Conservation (phyloP, 1,140 invertebrate species). For the Drosophila lowei region DNA sequence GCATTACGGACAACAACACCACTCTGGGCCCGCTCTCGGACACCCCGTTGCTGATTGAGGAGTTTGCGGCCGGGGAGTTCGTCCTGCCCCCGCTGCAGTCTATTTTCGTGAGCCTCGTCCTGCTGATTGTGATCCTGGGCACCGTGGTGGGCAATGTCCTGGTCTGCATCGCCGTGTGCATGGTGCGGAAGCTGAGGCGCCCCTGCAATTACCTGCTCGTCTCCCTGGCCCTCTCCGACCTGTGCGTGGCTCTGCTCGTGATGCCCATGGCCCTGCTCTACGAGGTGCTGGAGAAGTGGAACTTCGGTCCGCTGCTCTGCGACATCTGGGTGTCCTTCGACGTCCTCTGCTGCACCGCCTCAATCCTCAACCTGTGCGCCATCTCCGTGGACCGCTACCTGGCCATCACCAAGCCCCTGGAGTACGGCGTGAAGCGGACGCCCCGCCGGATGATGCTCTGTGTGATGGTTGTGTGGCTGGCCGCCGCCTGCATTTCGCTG, state of each 20-base stretch:
- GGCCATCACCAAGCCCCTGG: slow-evolving; percentile 95
- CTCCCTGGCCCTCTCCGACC: slow-evolving; percentile 94
- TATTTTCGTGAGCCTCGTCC: slow-evolving; percentile 88
- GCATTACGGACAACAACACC: slow-evolving; percentile 52
- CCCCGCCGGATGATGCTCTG: slow-evolving; percentile 92
- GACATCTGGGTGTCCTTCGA: slow-evolving; percentile 94
- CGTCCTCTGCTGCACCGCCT: slow-evolving; percentile 93
- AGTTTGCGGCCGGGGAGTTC: slow-evolving; percentile 63
- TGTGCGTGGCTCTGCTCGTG: slow-evolving; percentile 91
- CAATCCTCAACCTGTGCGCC: slow-evolving; percentile 96
- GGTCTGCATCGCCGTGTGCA: slow-evolving; percentile 93
- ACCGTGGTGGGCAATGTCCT: slow-evolving; percentile 95
- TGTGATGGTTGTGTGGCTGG: slow-evolving; percentile 94
- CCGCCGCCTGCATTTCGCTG: slow-evolving; percentile 94
- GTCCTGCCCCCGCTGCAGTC: slow-evolving; percentile 84
- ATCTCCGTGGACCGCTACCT: slow-evolving; percentile 95
- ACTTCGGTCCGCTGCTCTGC: slow-evolving; percentile 92
- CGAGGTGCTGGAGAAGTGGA: slow-evolving; percentile 92
- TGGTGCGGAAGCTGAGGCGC: slow-evolving; percentile 92
- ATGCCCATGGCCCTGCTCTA: slow-evolving; percentile 94
- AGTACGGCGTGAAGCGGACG: slow-evolving; percentile 94
- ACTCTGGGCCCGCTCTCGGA: slow-evolving; percentile 55
- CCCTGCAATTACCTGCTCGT: slow-evolving; percentile 95
- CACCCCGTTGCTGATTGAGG: slow-evolving; percentile 50
- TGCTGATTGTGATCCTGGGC: slow-evolving; percentile 90